Conservation (phyloP, 2,888 invertebrate species). For the Artemia sinica region DNA sequence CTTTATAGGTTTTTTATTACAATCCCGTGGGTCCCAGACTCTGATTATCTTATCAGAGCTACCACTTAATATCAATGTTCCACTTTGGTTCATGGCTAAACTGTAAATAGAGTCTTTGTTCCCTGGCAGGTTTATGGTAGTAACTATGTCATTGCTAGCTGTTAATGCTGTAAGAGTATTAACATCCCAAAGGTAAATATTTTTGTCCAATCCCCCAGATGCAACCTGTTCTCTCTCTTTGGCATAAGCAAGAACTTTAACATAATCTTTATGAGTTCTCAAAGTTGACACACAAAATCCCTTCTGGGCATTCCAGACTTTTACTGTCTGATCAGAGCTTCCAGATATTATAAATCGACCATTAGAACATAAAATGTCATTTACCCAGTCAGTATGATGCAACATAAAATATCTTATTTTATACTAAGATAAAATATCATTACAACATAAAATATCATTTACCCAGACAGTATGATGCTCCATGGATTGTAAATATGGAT, state of each 20-base stretch:
- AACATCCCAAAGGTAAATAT: constrained; percentile 96
- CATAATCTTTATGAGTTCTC: constrained; percentile 94
- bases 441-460: constrained; percentile 95
- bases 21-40: constrained; percentile 92
- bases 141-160: constrained; percentile 95
- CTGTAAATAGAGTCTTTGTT: constrained; percentile 98
- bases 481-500: constrained; percentile 83
- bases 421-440: no score
- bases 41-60: constrained; percentile 85
- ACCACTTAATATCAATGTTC: constrained; percentile 87
- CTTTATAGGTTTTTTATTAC: constrained; percentile 73
- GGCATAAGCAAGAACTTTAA: constrained; percentile 91
- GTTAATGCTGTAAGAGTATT: constrained; percentile 91
- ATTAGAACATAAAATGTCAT: constrained; percentile 87
- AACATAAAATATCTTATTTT: no score
- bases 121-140: constrained; percentile 87
- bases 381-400: no score
- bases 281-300: constrained; percentile 98
- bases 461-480: constrained; percentile 99
- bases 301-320: constrained; percentile 98
- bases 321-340: constrained; percentile 96
- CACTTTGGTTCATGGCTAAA: constrained; percentile 90
- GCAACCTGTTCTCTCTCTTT: constrained; percentile 89
- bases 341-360: constrained; percentile 97
- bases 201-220: constrained; percentile 87